These are phyloP conservation scores for Felis chaus DNA, from an alignment of 2,113 vertebrate species.

Conservation along the genomic window DNA sequence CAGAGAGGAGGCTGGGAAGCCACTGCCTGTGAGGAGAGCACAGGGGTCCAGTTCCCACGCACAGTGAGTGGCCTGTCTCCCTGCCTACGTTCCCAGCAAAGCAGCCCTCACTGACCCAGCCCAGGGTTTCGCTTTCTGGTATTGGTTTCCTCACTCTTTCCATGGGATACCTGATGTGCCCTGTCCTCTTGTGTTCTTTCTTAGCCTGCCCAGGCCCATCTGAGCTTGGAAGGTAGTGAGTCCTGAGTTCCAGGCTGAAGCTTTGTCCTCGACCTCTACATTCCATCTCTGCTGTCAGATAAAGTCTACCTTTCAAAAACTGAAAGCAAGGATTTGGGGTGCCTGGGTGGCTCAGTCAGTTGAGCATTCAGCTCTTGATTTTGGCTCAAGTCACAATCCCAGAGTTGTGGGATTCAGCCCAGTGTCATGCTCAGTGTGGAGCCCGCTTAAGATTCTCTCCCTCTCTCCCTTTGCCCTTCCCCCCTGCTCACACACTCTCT, in stretches of 20 bases:
- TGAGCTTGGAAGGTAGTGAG: not conserved
- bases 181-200: not conserved
- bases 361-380: too few species aligned
- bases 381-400: too few species aligned
- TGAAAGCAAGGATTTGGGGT: not conserved
- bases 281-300: not conserved
- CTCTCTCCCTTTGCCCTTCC: too few species aligned
- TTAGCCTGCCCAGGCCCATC: not conserved
- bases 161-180: not conserved
- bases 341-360: too few species aligned
- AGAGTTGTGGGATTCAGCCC: too few species aligned
- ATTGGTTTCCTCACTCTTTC: conserved; percentile 72
- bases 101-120: not conserved
- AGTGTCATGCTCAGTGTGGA: too few species aligned
- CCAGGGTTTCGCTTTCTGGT: conserved; percentile 38
- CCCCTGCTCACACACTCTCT: too few species aligned
- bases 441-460: too few species aligned
- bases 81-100: not conserved
- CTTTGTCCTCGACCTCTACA: not conserved
- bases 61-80: not conserved
- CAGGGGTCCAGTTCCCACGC: conserved; percentile 60
- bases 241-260: not conserved
- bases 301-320: not conserved
- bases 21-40: not conserved
- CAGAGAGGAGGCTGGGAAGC: conserved; percentile 44